Evolutionary conservation across 2,113 vertebrate genomes (phyloP).

Genomic region (Corynorhinus townsendii): DNA sequence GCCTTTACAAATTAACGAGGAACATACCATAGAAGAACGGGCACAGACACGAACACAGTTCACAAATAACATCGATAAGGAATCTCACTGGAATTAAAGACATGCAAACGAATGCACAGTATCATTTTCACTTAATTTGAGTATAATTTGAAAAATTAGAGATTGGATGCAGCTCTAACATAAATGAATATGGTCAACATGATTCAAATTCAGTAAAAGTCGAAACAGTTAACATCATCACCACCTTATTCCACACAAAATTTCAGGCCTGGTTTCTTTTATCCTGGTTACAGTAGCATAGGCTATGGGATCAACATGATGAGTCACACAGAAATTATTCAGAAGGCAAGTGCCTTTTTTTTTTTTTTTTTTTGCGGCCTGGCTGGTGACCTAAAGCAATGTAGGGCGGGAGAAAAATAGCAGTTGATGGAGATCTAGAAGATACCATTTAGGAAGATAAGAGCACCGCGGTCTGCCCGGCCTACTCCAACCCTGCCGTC

Average conservation of each 20-base stretch:
- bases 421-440: not conserved
- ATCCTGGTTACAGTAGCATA: not conserved
- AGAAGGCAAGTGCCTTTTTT: not conserved
- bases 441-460: not conserved
- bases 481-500: no score
- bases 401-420: not conserved
- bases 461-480: rapidly evolving
- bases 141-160: not conserved
- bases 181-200: not conserved
- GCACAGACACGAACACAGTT: not conserved
- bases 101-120: not conserved
- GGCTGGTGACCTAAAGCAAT: not conserved
- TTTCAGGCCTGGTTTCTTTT: not conserved
- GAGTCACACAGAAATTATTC: not conserved
- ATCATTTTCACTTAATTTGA: not conserved
- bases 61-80: not conserved
- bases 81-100: not conserved
- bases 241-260: not conserved
- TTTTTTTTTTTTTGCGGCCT: not conserved
- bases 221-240: not conserved
- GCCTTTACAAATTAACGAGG: not conserved
- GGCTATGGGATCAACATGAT: not conserved
- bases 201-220: not conserved
- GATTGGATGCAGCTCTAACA: not conserved
- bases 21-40: not conserved